Percentiles rank a stretch among this genome's conserved stretches.
Conservation (phyloP, 2,888 invertebrate genomes). For the Agonopterix heracliana region DNA sequence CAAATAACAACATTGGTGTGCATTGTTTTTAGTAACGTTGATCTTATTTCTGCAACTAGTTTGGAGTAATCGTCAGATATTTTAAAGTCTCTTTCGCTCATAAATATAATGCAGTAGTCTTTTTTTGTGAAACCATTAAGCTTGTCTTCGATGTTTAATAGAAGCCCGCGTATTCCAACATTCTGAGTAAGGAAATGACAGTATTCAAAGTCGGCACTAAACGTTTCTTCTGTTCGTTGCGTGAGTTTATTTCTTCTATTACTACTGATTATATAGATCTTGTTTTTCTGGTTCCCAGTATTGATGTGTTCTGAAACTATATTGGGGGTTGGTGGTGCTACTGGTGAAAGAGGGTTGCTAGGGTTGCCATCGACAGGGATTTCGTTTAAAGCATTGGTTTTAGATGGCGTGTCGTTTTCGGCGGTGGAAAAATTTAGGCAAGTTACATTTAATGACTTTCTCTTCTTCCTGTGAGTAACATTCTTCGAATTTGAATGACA, state of each 20-base stretch:
- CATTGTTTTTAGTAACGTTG: not conserved
- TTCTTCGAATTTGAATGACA: not conserved
- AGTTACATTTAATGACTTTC: no score
- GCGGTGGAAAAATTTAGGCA: no score
- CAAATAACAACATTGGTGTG: not conserved
- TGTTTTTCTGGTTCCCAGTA: not conserved
- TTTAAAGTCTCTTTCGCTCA: not conserved
- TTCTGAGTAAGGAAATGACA: not conserved
- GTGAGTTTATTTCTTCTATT: not conserved
- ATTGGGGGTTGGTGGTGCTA: not conserved
- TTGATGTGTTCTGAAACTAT: not conserved
- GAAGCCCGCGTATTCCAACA: not conserved
- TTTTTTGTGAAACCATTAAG: not conserved
- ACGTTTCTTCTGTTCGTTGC: not conserved
- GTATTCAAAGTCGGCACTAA: not conserved
- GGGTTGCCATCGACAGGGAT: not conserved
- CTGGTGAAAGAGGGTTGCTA: not conserved
- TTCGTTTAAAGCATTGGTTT: not conserved
- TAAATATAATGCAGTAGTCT: not conserved
- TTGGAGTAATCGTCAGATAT: not conserved
- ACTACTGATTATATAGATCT: not conserved
- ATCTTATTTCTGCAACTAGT: not conserved
- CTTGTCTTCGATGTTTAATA: not conserved
- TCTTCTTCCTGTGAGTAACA: not conserved
- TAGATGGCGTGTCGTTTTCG: not conserved